Evolutionary conservation across 2,797 vertebrate genomes (phyloP).

Genomic region (Sebastes steindachneri): DNA sequence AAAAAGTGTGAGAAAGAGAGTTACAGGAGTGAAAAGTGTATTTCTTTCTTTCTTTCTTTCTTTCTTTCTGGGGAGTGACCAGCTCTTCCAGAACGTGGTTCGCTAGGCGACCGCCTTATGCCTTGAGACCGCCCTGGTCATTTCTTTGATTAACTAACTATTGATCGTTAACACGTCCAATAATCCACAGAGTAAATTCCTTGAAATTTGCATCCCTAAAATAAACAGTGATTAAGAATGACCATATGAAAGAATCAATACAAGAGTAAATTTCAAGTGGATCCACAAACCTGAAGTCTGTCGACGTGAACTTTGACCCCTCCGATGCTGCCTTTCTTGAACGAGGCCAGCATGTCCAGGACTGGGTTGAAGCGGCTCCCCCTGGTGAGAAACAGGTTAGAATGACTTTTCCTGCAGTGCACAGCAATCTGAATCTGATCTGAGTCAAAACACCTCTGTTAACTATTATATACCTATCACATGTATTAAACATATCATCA

Average conservation of each 20-base stretch:
- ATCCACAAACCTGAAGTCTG: constrained; percentile 90
- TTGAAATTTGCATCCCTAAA: neutral
- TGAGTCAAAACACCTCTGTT: neutral
- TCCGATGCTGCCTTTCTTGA: constrained; percentile 93
- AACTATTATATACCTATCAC: neutral
- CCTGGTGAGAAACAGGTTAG: constrained; percentile 72
- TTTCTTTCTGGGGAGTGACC: no score
- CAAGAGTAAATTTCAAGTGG: neutral
- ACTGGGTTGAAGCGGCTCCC: constrained; percentile 97
- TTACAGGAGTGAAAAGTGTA: no score
- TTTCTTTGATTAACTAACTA: neutral
- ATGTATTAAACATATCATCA: neutral
- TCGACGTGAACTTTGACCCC: constrained; percentile 98
- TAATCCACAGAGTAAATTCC: neutral
- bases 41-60: no score
- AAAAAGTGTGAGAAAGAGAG: no score
- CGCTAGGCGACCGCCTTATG: no score
- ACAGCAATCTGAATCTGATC: neutral
- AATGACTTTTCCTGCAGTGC: neutral
- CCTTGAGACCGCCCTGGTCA: no score
- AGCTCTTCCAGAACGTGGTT: no score
- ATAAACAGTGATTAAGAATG: neutral
- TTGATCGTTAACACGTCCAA: neutral
- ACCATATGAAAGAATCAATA: neutral
- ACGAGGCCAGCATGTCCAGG: constrained; percentile 95